Conservation (phyloP, 2,888 invertebrate genomes). For the Eremobia ochroleuca region DNA sequence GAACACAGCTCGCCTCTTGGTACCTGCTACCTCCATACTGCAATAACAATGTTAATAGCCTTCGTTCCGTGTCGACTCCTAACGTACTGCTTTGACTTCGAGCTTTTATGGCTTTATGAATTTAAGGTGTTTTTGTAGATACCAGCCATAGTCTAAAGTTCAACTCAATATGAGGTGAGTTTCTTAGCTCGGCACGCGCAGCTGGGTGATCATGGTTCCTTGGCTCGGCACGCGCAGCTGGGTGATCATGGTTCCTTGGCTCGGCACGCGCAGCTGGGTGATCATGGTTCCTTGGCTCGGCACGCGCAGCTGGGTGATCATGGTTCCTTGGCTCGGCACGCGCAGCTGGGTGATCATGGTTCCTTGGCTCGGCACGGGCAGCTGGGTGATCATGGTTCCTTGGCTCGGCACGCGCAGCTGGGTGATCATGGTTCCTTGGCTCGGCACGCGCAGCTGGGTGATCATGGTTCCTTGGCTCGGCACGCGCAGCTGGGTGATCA, state of each 20-base stretch:
- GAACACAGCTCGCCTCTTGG: constrained; percentile 31
- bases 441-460: background rate
- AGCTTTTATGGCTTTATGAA: constrained; percentile 25
- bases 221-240: background rate
- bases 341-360: background rate
- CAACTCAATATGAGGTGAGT: background rate
- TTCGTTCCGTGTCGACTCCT: constrained; percentile 32
- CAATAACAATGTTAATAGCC: constrained; percentile 53
- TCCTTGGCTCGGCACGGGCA: background rate
- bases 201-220: background rate
- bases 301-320: background rate
- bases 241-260: background rate
- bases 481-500: background rate
- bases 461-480: constrained; percentile 3
- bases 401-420: background rate
- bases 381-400: background rate
- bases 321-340: constrained; percentile 7
- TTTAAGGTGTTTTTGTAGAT: constrained; percentile 10
- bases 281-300: constrained; percentile 3
- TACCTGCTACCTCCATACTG: constrained; percentile 16
- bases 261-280: background rate
- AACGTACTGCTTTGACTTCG: constrained; percentile 42
- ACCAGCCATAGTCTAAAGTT: background rate
- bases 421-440: background rate
- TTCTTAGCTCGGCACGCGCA: constrained; percentile 1